Conservation (phyloP, 2,797 vertebrate species). For the Hybognathus amarus region DNA sequence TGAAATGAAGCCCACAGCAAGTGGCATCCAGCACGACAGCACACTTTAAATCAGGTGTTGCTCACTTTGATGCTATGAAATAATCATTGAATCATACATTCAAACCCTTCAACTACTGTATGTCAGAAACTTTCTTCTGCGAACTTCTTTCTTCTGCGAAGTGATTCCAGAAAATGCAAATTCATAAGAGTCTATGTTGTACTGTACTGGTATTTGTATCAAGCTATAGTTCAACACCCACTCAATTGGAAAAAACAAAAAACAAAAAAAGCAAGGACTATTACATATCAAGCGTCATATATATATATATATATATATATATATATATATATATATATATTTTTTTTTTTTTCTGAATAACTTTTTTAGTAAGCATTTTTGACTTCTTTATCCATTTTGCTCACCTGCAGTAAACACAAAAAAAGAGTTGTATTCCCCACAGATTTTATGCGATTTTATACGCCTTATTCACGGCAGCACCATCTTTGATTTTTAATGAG, state of each 20-base stretch:
- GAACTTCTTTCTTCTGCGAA: background rate
- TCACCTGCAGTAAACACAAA: background rate
- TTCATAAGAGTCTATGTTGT: background rate
- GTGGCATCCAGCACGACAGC: slow-evolving; percentile 10
- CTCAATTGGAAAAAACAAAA: too few species aligned
- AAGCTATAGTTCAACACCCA: background rate
- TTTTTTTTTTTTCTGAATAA: background rate
- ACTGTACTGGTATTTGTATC: background rate
- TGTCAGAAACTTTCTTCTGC: background rate
- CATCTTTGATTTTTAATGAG: too few species aligned
- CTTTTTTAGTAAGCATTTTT: background rate
- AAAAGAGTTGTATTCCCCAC: background rate
- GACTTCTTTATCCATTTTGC: background rate
- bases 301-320: too few species aligned
- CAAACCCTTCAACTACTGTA: background rate
- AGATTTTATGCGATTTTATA: slow-evolving; percentile 21
- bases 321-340: too few species aligned
- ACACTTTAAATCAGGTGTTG: slow-evolving; percentile 27
- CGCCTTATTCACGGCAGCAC: too few species aligned
- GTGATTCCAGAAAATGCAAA: background rate
- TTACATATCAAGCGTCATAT: background rate
- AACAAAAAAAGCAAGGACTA: too few species aligned
- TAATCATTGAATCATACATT: background rate
- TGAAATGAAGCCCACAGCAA: slow-evolving; percentile 10
- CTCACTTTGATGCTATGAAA: background rate